These are phyloP conservation scores for Styela clava DNA, from an alignment of 23 tunicate species.

Conservation along the genomic window DNA sequence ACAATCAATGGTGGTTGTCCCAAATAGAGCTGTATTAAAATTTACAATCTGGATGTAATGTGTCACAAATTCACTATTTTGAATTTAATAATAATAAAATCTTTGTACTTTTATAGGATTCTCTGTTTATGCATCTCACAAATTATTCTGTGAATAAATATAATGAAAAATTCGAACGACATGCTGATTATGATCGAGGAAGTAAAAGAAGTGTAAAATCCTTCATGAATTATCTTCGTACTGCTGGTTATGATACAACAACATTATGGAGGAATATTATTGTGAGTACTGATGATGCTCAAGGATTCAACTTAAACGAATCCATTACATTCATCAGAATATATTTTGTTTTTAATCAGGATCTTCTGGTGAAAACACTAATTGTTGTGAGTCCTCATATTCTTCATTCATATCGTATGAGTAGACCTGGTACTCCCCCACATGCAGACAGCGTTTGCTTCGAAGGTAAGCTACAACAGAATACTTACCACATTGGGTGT, in stretches of 20 bases:
- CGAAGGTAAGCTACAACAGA: constrained; percentile 83
- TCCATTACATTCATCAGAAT: background rate
- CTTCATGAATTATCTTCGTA: constrained; percentile 34
- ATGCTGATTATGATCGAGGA: constrained; percentile 73
- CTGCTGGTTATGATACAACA: constrained; percentile 66
- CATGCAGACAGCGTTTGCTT: constrained; percentile 81
- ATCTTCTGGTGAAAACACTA: constrained; percentile 70
- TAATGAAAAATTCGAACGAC: constrained; percentile 82
- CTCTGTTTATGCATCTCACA: constrained; percentile 81
- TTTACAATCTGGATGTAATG: too few species aligned
- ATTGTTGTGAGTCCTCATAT: constrained; percentile 78
- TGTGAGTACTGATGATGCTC: too few species aligned
- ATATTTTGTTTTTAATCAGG: too few species aligned
- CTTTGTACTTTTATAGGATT: constrained; percentile 39
- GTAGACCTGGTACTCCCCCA: constrained; percentile 69
- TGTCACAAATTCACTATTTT: too few species aligned
- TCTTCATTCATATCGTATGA: constrained; percentile 70
- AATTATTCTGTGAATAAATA: constrained; percentile 88
- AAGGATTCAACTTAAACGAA: background rate
- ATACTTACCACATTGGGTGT: too few species aligned
- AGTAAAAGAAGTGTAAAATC: constrained; percentile 85
- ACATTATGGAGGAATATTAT: constrained; percentile 74
- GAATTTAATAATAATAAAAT: too few species aligned
- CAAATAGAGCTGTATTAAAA: too few species aligned
- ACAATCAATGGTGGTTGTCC: too few species aligned